Percentiles rank a stretch among this genome's conserved stretches.
phyloP scores from a whole-genome alignment of 2,888 invertebrate genomes.

The Netelia fuscicornis region DNA sequence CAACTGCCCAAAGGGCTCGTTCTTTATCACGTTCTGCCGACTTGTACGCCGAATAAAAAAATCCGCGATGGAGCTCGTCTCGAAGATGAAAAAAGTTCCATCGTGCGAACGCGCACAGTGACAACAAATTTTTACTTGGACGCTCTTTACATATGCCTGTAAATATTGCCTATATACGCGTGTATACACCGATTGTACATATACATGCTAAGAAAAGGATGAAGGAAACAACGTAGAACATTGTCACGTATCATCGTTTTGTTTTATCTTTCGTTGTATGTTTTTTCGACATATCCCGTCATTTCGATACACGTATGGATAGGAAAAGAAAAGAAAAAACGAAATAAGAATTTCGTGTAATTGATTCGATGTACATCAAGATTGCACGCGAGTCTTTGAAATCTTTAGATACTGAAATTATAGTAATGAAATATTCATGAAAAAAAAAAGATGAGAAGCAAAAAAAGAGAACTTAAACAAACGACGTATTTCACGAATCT shows the following conservation, averaged over 20 bases:
- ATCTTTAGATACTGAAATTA: constrained; percentile 29
- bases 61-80: constrained; percentile 35
- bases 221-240: constrained; percentile 23
- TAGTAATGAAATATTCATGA: constrained; percentile 8
- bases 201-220: constrained; percentile 30
- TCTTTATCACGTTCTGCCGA: constrained; percentile 33
- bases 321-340: not conserved
- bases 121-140: constrained; percentile 53
- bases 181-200: constrained; percentile 59
- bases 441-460: not conserved
- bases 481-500: constrained; percentile 39
- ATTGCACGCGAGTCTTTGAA: constrained; percentile 16
- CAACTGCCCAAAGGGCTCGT: constrained; percentile 20
- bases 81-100: constrained; percentile 11
- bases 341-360: constrained; percentile 1
- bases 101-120: constrained; percentile 55
- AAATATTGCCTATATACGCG: constrained; percentile 59
- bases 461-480: not conserved
- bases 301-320: constrained; percentile 26
- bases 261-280: constrained; percentile 1
- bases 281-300: constrained; percentile 47
- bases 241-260: constrained; percentile 45
- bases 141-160: constrained; percentile 51
- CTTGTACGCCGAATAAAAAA: constrained; percentile 50
- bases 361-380: constrained; percentile 31